Evolutionary conservation across 2,113 vertebrate species (phyloP).

Genomic region (Ptychochromis oligacanthus): DNA sequence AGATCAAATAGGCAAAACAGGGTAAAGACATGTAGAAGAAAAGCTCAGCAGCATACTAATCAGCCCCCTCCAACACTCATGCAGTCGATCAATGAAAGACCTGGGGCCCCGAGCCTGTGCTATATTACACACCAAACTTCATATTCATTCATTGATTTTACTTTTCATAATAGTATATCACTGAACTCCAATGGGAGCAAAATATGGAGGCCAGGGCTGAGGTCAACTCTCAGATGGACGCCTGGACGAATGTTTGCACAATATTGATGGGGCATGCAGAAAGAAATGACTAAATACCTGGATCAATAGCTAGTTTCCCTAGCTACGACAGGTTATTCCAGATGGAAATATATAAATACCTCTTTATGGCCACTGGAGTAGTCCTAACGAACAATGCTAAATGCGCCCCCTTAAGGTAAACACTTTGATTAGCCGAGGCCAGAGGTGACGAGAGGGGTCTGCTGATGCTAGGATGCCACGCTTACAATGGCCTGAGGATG

Average conservation of each 20-base stretch:
- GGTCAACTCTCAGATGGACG: slow-evolving; percentile 94
- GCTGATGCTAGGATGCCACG: slow-evolving; percentile 83
- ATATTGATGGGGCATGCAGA: slow-evolving; percentile 93
- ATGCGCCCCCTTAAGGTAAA: slow-evolving; percentile 96
- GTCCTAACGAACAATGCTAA: slow-evolving; percentile 91
- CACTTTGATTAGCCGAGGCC: slow-evolving; percentile 96
- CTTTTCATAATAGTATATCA: slow-evolving; percentile 98
- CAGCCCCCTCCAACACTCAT: slow-evolving; percentile 72
- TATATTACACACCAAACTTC: slow-evolving; percentile 95
- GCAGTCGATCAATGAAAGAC: slow-evolving; percentile 81
- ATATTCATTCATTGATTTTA: slow-evolving; percentile 99
- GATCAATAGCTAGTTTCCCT: slow-evolving; percentile 99
- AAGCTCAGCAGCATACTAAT: slow-evolving; percentile 78
- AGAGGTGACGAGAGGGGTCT: slow-evolving; percentile 87
- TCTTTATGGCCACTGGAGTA: slow-evolving; percentile 92
- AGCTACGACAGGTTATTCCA: slow-evolving; percentile 87
- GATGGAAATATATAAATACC: slow-evolving; percentile 93
- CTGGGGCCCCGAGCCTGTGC: slow-evolving; percentile 83
- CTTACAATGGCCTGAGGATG: slow-evolving; percentile 76
- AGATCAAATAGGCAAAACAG: slow-evolving; percentile 70
- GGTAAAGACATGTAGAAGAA: slow-evolving; percentile 72
- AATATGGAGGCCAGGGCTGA: slow-evolving; percentile 92
- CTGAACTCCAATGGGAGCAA: slow-evolving; percentile 94
- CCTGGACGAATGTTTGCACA: slow-evolving; percentile 90
- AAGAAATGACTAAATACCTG: slow-evolving; percentile 98